Percentiles rank a stretch among this genome's conserved stretches.
Evolutionary conservation across 2,797 vertebrate species (phyloP).

Genomic region (Arrhamphus sclerolepis): DNA sequence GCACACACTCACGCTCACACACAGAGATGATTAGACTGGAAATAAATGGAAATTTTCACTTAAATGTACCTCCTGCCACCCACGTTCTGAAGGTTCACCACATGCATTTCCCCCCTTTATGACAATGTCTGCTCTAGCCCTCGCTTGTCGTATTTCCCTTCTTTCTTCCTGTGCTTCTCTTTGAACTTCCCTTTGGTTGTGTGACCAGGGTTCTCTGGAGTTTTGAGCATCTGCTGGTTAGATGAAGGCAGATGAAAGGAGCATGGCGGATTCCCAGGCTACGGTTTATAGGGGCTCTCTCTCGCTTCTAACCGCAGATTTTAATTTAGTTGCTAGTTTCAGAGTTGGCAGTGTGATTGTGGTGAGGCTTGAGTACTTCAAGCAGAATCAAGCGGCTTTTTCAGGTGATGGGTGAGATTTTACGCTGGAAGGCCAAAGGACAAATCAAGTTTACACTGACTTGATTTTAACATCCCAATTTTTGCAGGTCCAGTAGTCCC

Average conservation of each 20-base stretch:
- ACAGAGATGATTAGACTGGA: conserved; percentile 65
- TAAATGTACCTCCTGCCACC: conserved; percentile 69
- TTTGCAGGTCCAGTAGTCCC: conserved; percentile 22
- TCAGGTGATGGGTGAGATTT: conserved; percentile 44
- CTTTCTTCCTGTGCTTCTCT: conserved; percentile 37
- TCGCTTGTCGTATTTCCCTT: conserved; percentile 25
- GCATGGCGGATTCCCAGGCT: conserved; percentile 62
- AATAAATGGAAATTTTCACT: conserved; percentile 73
- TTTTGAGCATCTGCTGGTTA: conserved; percentile 62
- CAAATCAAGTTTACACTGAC: conserved; percentile 22
- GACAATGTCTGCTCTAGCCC: conserved; percentile 57
- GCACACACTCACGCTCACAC: conserved; percentile 13
- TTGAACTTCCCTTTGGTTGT: conserved; percentile 49
- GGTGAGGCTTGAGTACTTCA: conserved; percentile 33
- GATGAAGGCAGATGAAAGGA: conserved; percentile 70
- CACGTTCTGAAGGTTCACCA: conserved; percentile 67
- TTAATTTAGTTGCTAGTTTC: conserved; percentile 66
- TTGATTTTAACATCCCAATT: conserved; percentile 28
- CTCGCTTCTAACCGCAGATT: conserved; percentile 60
- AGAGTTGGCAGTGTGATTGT: conserved; percentile 32
- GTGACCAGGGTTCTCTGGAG: conserved; percentile 44
- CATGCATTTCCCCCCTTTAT: conserved; percentile 63
- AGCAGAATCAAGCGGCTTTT: conserved; percentile 39
- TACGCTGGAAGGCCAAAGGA: background rate
- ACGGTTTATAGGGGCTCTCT: conserved; percentile 64